Percentiles rank a stretch among this genome's conserved stretches.
Conservation (phyloP, 1,140 invertebrate genomes). For the Drosophila takahashii region DNA sequence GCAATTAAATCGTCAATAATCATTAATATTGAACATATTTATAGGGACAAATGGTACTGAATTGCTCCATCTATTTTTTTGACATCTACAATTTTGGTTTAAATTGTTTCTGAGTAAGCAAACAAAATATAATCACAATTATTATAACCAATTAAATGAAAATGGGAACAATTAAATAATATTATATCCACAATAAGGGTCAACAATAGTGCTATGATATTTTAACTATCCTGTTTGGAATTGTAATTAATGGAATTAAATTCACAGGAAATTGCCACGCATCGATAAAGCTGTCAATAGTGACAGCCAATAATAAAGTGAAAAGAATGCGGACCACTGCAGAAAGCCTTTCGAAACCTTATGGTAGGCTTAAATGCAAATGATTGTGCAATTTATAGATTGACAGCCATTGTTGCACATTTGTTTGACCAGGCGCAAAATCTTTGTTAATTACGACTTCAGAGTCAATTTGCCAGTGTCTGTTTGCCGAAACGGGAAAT, state of each 20-base stretch:
- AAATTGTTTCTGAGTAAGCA: no score
- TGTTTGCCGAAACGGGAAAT: conserved; percentile 29
- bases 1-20: no score
- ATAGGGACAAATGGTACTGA: no score
- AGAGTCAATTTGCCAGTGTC: conserved; percentile 47
- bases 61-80: no score
- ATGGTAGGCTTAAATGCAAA: conserved; percentile 14
- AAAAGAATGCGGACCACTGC: not conserved
- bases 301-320: conserved; percentile 25
- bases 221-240: not conserved
- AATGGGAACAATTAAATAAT: not conserved
- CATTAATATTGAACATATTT: no score
- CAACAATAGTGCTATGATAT: not conserved
- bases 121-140: no score
- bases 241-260: conserved; percentile 15
- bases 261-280: conserved; percentile 21
- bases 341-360: conserved; percentile 14
- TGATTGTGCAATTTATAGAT: conserved; percentile 25
- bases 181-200: not conserved
- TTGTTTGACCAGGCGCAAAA: conserved; percentile 45
- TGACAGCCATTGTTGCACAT: conserved; percentile 33
- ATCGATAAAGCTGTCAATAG: conserved; percentile 22
- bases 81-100: no score
- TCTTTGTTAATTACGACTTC: conserved; percentile 63
- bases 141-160: no score